Base-by-base conservation (phyloP, 2,888 invertebrate genomes). In the Tridacna gigas region DNA sequence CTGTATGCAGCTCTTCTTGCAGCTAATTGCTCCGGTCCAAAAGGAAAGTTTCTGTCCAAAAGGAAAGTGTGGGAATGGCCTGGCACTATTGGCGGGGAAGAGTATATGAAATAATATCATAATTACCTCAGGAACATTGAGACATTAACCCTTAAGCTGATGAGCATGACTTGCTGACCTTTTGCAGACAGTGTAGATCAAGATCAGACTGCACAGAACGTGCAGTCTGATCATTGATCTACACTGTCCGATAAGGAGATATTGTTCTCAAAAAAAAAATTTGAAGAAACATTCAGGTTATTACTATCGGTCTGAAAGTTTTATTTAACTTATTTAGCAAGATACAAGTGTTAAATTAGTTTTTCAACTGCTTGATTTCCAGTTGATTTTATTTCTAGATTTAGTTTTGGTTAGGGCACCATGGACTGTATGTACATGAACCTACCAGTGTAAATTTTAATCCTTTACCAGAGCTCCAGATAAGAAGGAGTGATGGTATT, bases 1-100 rank as follows among this genome's bases (percentile, higher is more conserved):
- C 47, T 90, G 2, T 90, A 91, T 74, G 82, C 90, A 12, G 90
- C 91, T 9, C 66, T 91, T 22, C 80, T 92, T 5, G 90, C 91
- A 12, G 83, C 86, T 0, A 82, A 88, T 45, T 15, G 69, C 18
- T 47, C 69, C 11, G 69, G 47, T 4, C 69, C 69, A 12, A 69
- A 47, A 69, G 69, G 69, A 45, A 25, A 69, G 47, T 69, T 69
- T 45, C 20, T 69, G 5, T 69, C 45, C 0, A 47, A 69, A n/a
- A 69, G 37, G 47, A 69, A 37, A 5, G 47, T 28, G 0, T 45
- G n/a, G 45, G 69, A 69, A n/a, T 69, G 69, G 69, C 69, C 69
- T 26, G 65, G 65, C 0, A 65, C 26, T 18, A 65, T 65, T 26
- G 65, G 65, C 26, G 26, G 28, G 2, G 65, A 65, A 11, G 65